Conservation (phyloP, 1,140 invertebrate genomes). For the Oscheius sp. region DNA sequence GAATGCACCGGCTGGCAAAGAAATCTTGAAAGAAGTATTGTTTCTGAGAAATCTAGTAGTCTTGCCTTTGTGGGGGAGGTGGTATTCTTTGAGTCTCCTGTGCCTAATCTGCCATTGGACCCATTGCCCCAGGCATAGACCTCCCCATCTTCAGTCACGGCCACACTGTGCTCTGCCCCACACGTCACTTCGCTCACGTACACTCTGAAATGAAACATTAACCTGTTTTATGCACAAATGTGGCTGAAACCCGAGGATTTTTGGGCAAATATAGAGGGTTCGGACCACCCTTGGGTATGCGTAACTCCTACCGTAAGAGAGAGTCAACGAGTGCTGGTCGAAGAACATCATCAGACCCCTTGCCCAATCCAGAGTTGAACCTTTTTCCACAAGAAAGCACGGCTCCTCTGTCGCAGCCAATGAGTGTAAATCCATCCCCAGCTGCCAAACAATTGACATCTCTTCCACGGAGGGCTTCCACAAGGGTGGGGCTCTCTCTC, state of each 20-base stretch:
- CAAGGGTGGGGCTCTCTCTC: conserved; percentile 8
- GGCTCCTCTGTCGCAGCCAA: conserved; percentile 72
- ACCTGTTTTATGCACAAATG: no score
- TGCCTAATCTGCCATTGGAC: conserved; percentile 69
- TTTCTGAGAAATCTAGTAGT: not conserved
- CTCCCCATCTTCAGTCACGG: conserved; percentile 67
- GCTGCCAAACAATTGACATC: conserved; percentile 12
- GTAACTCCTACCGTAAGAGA: conserved; percentile 12
- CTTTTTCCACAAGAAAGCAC: conserved; percentile 74
- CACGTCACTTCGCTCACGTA: conserved; percentile 70
- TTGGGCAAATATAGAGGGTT: no score
- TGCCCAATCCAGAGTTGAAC: conserved; percentile 72
- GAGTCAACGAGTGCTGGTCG: conserved; percentile 69
- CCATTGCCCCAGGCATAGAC: conserved; percentile 74
- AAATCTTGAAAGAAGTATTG: conserved; percentile 14
- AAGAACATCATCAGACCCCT: conserved; percentile 66
- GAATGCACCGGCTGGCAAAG: conserved; percentile 13
- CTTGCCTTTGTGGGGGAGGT: conserved; percentile 48
- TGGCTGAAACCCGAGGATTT: no score
- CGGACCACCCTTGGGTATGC: no score
- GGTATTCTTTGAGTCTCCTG: conserved; percentile 68
- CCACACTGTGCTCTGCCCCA: conserved; percentile 71
- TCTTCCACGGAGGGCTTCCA: conserved; percentile 13
- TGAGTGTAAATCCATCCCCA: conserved; percentile 63
- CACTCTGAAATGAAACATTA: conserved; percentile 63